Conservation (phyloP, 2,113 vertebrate species). For the Podarcis cretensis region DNA sequence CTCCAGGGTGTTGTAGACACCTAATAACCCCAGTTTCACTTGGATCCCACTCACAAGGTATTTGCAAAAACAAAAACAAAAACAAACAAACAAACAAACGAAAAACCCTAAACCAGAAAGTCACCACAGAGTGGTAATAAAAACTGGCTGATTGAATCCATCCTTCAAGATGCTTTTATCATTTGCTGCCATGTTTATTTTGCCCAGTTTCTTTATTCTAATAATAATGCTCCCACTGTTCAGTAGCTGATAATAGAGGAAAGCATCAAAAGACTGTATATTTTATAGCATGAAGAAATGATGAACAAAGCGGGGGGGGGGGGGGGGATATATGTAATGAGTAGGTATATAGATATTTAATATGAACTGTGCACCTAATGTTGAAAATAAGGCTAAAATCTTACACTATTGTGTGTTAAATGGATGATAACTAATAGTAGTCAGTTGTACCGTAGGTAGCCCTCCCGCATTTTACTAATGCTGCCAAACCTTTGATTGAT, state of each 20-base stretch:
- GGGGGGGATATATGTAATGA: slow-evolving; percentile 27
- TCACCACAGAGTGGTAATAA: background rate
- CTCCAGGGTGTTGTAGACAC: background rate
- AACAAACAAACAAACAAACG: background rate
- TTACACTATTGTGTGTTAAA: slow-evolving; percentile 47
- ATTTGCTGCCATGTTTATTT: slow-evolving; percentile 11
- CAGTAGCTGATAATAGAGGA: slow-evolving; percentile 30
- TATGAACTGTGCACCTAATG: slow-evolving; percentile 40
- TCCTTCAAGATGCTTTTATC: background rate
- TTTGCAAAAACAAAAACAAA: background rate
- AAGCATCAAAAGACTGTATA: slow-evolving; percentile 26
- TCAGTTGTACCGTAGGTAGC: slow-evolving; percentile 27
- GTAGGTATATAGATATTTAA: slow-evolving; percentile 29
- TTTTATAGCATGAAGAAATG: slow-evolving; percentile 25
- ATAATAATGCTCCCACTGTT: slow-evolving; percentile 39
- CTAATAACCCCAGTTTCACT: background rate
- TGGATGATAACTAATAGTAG: slow-evolving; percentile 50
- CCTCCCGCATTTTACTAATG: slow-evolving; percentile 58
- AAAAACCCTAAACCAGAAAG: background rate
- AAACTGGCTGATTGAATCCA: background rate
- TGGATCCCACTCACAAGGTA: no score
- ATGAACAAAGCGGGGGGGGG: background rate
- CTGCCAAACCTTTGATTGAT: slow-evolving; percentile 60
- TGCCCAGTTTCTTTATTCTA: slow-evolving; percentile 11
- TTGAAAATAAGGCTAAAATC: slow-evolving; percentile 39